Evolutionary conservation across 2,888 invertebrate species (phyloP), one percentile per base, ranked within the genome.

Genomic region (Argynnis bischoffii): DNA sequence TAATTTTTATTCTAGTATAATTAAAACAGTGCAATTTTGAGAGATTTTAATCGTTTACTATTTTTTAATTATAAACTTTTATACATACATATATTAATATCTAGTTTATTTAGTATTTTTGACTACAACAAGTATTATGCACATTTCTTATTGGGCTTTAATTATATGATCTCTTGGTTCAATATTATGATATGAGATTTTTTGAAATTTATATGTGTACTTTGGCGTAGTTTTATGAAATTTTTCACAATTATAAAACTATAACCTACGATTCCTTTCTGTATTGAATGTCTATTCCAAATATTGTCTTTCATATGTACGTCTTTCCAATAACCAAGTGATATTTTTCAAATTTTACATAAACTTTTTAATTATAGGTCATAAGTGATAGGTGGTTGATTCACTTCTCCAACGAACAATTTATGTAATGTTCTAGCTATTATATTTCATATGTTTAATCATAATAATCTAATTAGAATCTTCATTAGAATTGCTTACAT

Each of bases 311-410:
- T 65, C 76, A 74, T 72, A 26, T 26, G 26, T 26, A 78, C 77
- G 85, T 86, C 83, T 89, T 86, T 88, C 85, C 84, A 81, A 82
- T 82, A 83, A 84, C 80, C 84, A 83, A 87, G 89, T 89, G 88
- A 90, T 90, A 89, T 89, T 88, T 41, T 88, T 77, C 83, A 79
- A 83, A 82, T 77, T 78, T 79, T 83, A 81, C 74, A 77, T 80
- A 84, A 87, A 80, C 80, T 82, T 85, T 83, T 80, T 81, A 80
- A 81, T 77, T 78, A 78, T 87, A 85, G 80, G 69, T 76, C 51
- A 76, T 86, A 88, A 81, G 82, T 76, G 74, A 57, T 84, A 83
- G 70, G 35, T 73, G 69, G 78, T 88, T 85, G 81, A 79, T 80
- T 79, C 76, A 81, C 74, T 80, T 83, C 87, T 88, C 80, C 86